Percentiles rank a stretch among this genome's conserved stretches.
Conservation (phyloP, 2,113 vertebrate species). For the Motacilla alba region DNA sequence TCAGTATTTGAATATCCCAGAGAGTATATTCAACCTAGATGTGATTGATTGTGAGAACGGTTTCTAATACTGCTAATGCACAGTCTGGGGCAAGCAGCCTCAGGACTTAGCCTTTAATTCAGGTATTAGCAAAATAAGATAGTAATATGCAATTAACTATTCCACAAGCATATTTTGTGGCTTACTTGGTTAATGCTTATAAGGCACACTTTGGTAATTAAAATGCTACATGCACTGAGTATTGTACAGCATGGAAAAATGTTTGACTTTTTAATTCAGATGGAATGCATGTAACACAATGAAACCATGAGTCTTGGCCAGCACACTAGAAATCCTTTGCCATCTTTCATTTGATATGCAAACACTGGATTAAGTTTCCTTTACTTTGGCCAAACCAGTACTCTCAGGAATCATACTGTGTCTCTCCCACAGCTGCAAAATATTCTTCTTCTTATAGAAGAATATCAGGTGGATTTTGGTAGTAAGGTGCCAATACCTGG, state of each 20-base stretch:
- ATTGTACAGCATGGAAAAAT: conserved; percentile 12
- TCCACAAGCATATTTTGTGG: background rate
- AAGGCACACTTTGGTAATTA: background rate
- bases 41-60: background rate
- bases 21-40: background rate
- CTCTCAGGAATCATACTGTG: background rate
- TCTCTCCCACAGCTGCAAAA: conserved; percentile 29
- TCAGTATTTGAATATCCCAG: background rate
- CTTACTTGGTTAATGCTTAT: background rate
- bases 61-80: background rate
- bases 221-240: background rate
- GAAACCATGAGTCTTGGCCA: conserved; percentile 25
- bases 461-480: background rate
- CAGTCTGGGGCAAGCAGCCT: background rate
- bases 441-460: background rate
- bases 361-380: conserved; percentile 52
- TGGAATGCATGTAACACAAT: conserved; percentile 45
- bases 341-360: conserved; percentile 51
- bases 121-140: conserved; percentile 31
- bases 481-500: conserved; percentile 2
- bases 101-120: background rate
- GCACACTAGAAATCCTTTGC: background rate
- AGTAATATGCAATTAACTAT: conserved; percentile 26
- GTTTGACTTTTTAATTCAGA: conserved; percentile 27
- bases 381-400: conserved; percentile 10